These are phyloP conservation scores for Zoanthus sansibaricus DNA, from an alignment of 92 coral and sea anemone species.

Conservation along the genomic window DNA sequence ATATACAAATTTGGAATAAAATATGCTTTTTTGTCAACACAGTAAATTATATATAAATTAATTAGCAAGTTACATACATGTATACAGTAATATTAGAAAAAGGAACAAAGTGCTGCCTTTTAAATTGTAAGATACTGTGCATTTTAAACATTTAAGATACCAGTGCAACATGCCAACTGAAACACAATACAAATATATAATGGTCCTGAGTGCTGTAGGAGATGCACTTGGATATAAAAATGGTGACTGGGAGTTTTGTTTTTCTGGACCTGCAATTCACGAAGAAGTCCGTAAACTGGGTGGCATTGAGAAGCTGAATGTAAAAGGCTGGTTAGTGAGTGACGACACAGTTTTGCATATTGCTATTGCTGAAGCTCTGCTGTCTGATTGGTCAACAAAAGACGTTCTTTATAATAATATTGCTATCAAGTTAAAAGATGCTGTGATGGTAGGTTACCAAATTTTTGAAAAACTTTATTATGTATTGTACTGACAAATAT, in stretches of 20 bases:
- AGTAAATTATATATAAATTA: no score
- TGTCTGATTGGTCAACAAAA: conserved; percentile 80
- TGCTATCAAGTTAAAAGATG: conserved; percentile 79
- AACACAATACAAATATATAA: conserved; percentile 70
- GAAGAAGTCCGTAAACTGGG: conserved; percentile 73
- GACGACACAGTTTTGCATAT: conserved; percentile 94
- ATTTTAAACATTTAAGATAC: background rate
- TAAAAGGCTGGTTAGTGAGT: conserved; percentile 85
- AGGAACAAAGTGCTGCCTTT: no score
- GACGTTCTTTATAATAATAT: conserved; percentile 71
- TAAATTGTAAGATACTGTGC: no score
- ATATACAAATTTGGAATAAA: no score
- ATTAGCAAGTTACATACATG: no score
- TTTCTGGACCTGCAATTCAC: conserved; percentile 78
- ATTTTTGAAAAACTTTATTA: no score
- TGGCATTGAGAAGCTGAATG: conserved; percentile 76
- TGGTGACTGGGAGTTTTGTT: conserved; percentile 92
- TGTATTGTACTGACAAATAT: background rate
- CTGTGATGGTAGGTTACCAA: conserved; percentile 17
- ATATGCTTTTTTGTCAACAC: no score
- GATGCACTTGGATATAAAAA: conserved; percentile 93
- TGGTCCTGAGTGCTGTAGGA: conserved; percentile 96
- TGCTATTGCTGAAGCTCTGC: conserved; percentile 93
- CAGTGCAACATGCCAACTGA: conserved; percentile 41
- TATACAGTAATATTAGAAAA: no score